Percentiles rank a stretch among this genome's conserved stretches.
These are phyloP conservation scores for Amphiprion ocellaris DNA, from an alignment of 2,113 vertebrate genomes.

Conservation along the genomic window DNA sequence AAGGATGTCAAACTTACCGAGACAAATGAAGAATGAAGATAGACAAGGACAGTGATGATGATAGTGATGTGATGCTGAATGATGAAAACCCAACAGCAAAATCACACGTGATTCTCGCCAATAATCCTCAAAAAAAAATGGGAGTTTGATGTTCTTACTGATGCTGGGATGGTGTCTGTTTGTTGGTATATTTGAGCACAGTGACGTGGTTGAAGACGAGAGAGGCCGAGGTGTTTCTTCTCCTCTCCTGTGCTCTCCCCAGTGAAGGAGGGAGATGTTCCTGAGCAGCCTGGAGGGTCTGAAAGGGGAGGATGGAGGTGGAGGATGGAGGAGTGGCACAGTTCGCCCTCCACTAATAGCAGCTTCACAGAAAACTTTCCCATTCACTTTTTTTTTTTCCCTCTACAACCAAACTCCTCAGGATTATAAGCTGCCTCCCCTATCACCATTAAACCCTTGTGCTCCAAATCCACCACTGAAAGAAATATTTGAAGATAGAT, in stretches of 20 bases:
- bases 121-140: neutral
- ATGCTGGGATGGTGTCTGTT: neutral
- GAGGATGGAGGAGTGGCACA: constrained; percentile 18
- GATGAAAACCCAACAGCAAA: constrained; percentile 15
- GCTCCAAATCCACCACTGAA: neutral
- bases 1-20: constrained; percentile 54
- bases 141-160: neutral
- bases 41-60: constrained; percentile 3
- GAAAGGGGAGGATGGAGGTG: constrained; percentile 3
- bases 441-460: neutral
- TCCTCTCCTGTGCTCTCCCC: constrained; percentile 49
- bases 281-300: constrained; percentile 11
- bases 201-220: neutral
- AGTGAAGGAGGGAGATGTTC: constrained; percentile 62
- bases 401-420: constrained; percentile 11
- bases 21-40: constrained; percentile 6
- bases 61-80: neutral
- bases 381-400: constrained; percentile 15
- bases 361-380: constrained; percentile 54
- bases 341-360: constrained; percentile 16
- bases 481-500: neutral
- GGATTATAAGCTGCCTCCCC: neutral
- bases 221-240: constrained; percentile 44
- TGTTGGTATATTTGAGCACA: neutral
- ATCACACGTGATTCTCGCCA: neutral